Evolutionary conservation across 2,797 vertebrate species (phyloP), one percentile per base, ranked within the genome.

Genomic region (Oceanodroma leucorhoa): DNA sequence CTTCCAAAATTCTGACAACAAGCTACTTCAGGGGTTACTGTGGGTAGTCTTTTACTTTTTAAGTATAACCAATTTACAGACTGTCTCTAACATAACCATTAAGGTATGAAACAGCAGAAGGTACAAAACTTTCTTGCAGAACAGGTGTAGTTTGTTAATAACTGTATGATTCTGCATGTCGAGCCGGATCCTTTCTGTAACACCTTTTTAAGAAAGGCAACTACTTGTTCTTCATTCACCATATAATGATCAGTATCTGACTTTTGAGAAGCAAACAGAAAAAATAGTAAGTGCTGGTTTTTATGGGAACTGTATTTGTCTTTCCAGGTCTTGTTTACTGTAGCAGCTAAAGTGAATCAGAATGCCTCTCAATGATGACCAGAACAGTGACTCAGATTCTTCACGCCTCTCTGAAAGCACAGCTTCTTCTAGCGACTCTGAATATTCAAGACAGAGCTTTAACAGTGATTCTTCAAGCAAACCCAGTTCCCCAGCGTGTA

Each of bases 381-480:
- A 98, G 92, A 98, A 94, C 57, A 99, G 98, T 6, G 98, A 99
- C 51, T 98, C 96, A 1, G 99, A 99, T 88, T 99, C 98, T 30
- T 98, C 98, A 1, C 97, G 97, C 36, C 96, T 98, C 53, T 98
- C 98, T 0, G 98, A 99, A 97, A 99, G 99, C 96, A 94, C 98
- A 94, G 98, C 98, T 22, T 98, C 98, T 1, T 97, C 98, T 85
- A 99, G 99, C 0, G 99, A 99, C 96, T 97, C 92, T 2, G 99
- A 99, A 69, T 98, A 96, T 89, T 99, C 98, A 32, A 98, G 99
- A 14, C 98, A 99, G 88, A 99, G 99, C 95, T 99, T 99, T 95
- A 98, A 98, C 41, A 99, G 99, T 2, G 98, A 99, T 92, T 98
- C 98, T 94, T 99, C 99, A 91, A 99, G 99, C 98, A 99, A 99